Evolutionary conservation across 53 echinoderm and acorn worm genomes (phyloP).

Genomic region (Zoroaster sp.): DNA sequence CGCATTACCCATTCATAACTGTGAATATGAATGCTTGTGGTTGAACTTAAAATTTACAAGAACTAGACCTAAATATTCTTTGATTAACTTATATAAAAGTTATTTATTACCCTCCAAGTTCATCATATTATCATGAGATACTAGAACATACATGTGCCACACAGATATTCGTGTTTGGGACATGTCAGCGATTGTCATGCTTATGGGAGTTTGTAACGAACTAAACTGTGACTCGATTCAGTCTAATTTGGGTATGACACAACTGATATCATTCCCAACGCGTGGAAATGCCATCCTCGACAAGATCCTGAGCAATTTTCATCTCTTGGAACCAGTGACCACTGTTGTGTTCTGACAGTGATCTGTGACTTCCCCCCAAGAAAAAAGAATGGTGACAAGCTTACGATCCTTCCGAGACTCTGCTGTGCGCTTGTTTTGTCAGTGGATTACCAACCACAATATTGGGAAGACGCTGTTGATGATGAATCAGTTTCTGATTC

Average conservation of each 20-base stretch:
- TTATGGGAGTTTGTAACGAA: conserved; percentile 9
- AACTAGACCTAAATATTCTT: not conserved
- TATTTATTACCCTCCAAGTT: conserved; percentile 18
- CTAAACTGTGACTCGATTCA: not conserved
- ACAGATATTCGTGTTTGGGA: not conserved
- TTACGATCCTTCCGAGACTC: not conserved
- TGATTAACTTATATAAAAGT: not conserved
- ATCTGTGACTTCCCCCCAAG: not conserved
- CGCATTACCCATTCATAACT: too few relatives aligned
- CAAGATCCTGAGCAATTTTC: conserved; percentile 5
- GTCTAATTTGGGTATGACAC: conserved; percentile 12
- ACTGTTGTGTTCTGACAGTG: conserved; percentile 8
- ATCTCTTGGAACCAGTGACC: conserved; percentile 20
- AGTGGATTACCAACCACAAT: conserved; percentile 7
- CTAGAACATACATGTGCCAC: not conserved
- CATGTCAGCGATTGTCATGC: not conserved
- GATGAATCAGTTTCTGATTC: too few relatives aligned
- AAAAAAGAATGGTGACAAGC: not conserved
- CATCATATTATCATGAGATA: not conserved
- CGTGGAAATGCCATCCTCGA: not conserved
- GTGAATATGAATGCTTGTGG: too few relatives aligned
- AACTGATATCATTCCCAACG: conserved; percentile 26
- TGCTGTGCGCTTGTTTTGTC: conserved; percentile 11
- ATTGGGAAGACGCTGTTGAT: not conserved
- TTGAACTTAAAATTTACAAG: too few relatives aligned